Percentiles rank a stretch among this genome's conserved stretches.
phyloP scores from a whole-genome alignment of 2,797 vertebrate species.

The Catostomus latipinnis region DNA sequence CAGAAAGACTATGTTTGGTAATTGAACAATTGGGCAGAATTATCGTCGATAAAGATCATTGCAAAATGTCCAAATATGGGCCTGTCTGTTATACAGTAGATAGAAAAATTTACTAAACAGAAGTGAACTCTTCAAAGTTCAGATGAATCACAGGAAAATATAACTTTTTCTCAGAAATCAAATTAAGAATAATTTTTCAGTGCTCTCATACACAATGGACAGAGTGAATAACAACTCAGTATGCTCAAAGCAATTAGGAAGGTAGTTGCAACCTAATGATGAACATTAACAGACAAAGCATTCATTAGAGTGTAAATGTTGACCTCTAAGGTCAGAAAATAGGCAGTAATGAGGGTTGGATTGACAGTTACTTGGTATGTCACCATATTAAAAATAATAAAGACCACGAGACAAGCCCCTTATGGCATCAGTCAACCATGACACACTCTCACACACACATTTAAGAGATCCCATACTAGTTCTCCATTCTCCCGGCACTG shows the following conservation, averaged over 20 bases:
- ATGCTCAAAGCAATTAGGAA: neutral
- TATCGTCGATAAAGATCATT: too few relatives aligned
- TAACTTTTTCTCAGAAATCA: neutral
- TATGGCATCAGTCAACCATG: slow-evolving; percentile 13
- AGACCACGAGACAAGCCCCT: slow-evolving; percentile 13
- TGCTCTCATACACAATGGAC: neutral
- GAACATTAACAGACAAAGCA: slow-evolving; percentile 13
- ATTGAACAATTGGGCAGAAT: too few relatives aligned
- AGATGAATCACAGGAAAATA: slow-evolving; percentile 2
- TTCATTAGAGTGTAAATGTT: slow-evolving; percentile 25
- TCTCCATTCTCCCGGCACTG: neutral
- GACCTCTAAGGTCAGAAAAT: slow-evolving; percentile 36
- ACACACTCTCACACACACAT: slow-evolving; percentile 1
- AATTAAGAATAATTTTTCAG: neutral
- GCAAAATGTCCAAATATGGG: too few relatives aligned
- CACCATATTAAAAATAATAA: slow-evolving; percentile 1
- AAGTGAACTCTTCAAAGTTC: neutral
- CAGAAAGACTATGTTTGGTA: too few relatives aligned
- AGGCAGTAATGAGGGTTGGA: neutral
- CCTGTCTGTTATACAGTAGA: neutral
- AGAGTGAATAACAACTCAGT: slow-evolving; percentile 4
- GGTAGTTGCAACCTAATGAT: slow-evolving; percentile 9
- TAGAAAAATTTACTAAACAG: neutral
- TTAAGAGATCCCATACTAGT: neutral
- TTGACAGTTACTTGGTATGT: neutral